Evolutionary conservation across 2,888 invertebrate species (phyloP), one percentile per base, ranked within the genome.

Genomic region (Hermaeophaga mercurialis): DNA sequence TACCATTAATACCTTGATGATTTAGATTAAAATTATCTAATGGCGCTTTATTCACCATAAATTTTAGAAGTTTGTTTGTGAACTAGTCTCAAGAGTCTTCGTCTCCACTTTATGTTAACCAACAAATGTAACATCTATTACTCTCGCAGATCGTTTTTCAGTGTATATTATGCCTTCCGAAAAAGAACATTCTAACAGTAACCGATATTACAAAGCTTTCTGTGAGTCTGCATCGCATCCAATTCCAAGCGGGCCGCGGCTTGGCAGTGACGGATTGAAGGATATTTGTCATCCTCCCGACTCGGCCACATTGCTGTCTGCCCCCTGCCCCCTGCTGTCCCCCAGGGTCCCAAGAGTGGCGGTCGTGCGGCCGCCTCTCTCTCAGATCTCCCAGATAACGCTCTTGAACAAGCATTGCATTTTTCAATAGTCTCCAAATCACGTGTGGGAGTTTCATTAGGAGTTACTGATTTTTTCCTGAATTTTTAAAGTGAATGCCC

Each of bases 201-300:
- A 67, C 74, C 77, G 75, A 78, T 78, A 78, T 78, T 78, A 77
- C 78, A 77, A 78, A 78, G 78, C 78, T 77, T 77, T 76, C 76
- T 76, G 75, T 77, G 78, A 75, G 76, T 75, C 78, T 76, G 76
- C 75, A 77, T 75, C 76, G 77, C 77, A 79, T 78, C 79, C 79
- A 78, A 78, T 78, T 78, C 78, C 77, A 72, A 75, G 76, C 76
- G 76, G 76, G 75, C 78, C 76, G 74, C 75, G 73, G 74, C 74
- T 66, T 77, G 85, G 84, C 85, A 84, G 82, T 85, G 85, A 85
- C 84, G 83, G 82, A 85, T 85, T 82, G 84, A 77, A 80, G 77
- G 76, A 80, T 81, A 85, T 85, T 85, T 84, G 85, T 85, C 85
- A 85, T 85, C 84, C 83, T 82, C 79, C 79, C 79, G 79, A 79